These are phyloP conservation scores for Augochlorella aurata DNA, from an alignment of 2,888 invertebrate genomes.

Conservation along the genomic window DNA sequence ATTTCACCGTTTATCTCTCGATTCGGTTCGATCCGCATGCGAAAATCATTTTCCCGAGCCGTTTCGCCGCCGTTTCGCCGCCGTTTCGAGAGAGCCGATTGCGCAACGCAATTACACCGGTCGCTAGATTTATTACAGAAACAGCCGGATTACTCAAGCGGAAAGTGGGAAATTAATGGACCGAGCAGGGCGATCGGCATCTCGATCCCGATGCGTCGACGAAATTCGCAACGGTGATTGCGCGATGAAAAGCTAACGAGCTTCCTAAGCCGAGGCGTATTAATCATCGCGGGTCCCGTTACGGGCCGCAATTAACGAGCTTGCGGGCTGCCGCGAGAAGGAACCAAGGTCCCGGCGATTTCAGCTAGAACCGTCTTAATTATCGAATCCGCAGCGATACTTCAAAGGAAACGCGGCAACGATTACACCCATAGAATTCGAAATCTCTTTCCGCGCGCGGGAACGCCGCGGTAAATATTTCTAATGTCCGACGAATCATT, in stretches of 20 bases:
- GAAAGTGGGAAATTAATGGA: conserved; percentile 54
- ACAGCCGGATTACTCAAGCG: conserved; percentile 36
- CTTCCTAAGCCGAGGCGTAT: conserved; percentile 38
- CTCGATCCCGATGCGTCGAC: conserved; percentile 7
- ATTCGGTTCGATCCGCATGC: neutral
- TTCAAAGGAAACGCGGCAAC: neutral
- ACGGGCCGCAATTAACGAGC: conserved; percentile 9
- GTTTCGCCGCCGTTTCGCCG: conserved; percentile 12
- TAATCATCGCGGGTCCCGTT: conserved; percentile 36
- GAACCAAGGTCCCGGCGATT: neutral
- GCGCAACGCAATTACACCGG: conserved; percentile 28
- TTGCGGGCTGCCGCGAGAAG: neutral
- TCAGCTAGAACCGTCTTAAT: neutral
- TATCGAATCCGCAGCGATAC: neutral
- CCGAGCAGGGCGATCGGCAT: conserved; percentile 17
- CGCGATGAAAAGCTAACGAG: conserved; percentile 48
- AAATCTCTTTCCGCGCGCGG: neutral
- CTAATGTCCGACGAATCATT: conserved; percentile 5
- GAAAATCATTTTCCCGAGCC: conserved; percentile 27
- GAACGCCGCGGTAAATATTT: neutral
- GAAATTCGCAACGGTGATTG: conserved; percentile 29
- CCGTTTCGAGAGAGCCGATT: conserved; percentile 19
- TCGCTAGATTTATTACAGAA: conserved; percentile 45
- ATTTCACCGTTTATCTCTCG: neutral
- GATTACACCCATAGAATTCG: neutral